Evolutionary conservation across 1,140 invertebrate species (phyloP).

Genomic region (Meloidogyne exigua): DNA sequence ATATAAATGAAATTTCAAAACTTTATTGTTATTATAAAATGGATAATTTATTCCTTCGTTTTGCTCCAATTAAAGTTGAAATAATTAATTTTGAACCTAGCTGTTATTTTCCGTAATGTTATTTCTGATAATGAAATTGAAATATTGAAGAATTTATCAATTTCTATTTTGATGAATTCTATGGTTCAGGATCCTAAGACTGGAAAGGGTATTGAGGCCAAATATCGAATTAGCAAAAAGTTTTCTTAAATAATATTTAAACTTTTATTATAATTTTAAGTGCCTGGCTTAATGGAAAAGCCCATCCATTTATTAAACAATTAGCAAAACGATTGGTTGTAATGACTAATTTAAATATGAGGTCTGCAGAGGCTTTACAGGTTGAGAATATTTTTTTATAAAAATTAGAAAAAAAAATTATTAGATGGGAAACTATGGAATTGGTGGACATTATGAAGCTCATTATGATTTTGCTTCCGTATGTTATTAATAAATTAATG

Average conservation of each 20-base stretch:
- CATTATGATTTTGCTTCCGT: constrained; percentile 82
- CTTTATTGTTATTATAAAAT: constrained; percentile 76
- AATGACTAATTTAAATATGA: constrained; percentile 62
- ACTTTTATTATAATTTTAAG: constrained; percentile 30
- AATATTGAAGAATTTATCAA: constrained; percentile 79
- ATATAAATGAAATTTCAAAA: constrained; percentile 31
- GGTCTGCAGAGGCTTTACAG: constrained; percentile 55
- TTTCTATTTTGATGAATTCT: constrained; percentile 74
- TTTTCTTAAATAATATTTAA: constrained; percentile 47
- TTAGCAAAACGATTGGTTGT: constrained; percentile 63
- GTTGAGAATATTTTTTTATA: constrained; percentile 17
- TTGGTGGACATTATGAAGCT: constrained; percentile 97
- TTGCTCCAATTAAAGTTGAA: constrained; percentile 88
- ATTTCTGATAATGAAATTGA: constrained; percentile 85
- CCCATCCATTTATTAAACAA: neutral
- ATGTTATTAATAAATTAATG: constrained; percentile 15
- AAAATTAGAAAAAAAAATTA: too few relatives aligned
- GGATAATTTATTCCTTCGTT: constrained; percentile 72
- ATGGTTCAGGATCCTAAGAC: constrained; percentile 94
- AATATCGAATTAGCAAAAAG: constrained; percentile 93
- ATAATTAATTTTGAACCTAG: constrained; percentile 66
- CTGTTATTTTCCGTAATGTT: constrained; percentile 71
- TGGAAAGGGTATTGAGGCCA: constrained; percentile 84
- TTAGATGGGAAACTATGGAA: constrained; percentile 89
- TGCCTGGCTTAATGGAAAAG: neutral